Percentiles rank a stretch among this genome's conserved stretches.
Evolutionary conservation across 2,888 invertebrate genomes (phyloP).

Genomic region (Ochropacha duplaris): DNA sequence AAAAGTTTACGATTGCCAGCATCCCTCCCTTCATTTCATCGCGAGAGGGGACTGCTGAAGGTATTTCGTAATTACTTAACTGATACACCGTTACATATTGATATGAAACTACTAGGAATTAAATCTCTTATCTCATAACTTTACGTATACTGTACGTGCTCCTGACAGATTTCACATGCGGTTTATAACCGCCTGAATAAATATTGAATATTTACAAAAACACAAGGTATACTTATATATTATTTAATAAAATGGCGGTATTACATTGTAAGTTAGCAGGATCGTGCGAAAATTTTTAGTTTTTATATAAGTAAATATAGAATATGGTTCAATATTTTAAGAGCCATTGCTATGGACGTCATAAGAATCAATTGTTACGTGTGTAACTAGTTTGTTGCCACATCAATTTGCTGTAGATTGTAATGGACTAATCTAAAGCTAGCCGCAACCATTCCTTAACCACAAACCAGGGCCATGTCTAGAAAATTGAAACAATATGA

Average conservation of each 20-base stretch:
- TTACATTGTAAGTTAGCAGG: constrained; percentile 4
- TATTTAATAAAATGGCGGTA: constrained; percentile 5
- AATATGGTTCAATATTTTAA: not conserved
- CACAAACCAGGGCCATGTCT: constrained; percentile 6
- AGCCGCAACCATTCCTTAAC: constrained; percentile 5
- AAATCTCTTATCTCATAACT: constrained; percentile 36
- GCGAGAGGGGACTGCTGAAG: constrained; percentile 23
- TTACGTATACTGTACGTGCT: constrained; percentile 27
- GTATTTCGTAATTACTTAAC: constrained; percentile 52
- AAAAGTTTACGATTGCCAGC: constrained; percentile 50
- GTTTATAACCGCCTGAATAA: constrained; percentile 31
- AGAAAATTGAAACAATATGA: constrained; percentile 9
- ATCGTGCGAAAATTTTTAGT: constrained; percentile 5
- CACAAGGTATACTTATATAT: constrained; percentile 7
- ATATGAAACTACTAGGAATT: constrained; percentile 40
- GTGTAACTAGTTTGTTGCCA: not conserved
- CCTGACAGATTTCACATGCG: constrained; percentile 36
- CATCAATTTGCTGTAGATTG: not conserved
- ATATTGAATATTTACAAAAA: constrained; percentile 22
- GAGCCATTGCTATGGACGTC: not conserved
- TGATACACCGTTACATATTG: constrained; percentile 38
- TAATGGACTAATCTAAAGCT: not conserved
- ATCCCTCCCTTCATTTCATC: constrained; percentile 34
- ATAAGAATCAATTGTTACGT: not conserved
- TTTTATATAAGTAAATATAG: constrained; percentile 1